These are phyloP conservation scores for Cyphomyrus plagiostoma DNA, from an alignment of 2,113 vertebrate species.

Conservation along the genomic window DNA sequence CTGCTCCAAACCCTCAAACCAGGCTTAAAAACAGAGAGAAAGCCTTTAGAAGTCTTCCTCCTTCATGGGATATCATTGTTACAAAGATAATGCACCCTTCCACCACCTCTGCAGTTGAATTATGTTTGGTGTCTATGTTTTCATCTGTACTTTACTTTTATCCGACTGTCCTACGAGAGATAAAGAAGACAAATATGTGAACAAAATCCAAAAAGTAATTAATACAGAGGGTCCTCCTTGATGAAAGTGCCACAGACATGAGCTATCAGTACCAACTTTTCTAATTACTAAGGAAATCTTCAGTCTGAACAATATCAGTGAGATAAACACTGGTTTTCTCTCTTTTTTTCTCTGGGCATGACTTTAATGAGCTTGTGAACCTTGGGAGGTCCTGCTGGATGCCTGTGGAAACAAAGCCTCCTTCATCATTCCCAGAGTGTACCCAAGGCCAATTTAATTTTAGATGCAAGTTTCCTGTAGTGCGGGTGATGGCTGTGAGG, in stretches of 20 bases:
- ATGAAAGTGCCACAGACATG: background rate
- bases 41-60: background rate
- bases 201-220: background rate
- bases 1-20: background rate
- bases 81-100: slow-evolving; percentile 19
- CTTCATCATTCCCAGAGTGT: background rate
- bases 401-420: background rate
- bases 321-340: slow-evolving; percentile 1
- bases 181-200: slow-evolving; percentile 4
- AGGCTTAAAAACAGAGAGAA: slow-evolving; percentile 14
- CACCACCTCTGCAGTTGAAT: background rate
- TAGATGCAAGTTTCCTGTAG: background rate
- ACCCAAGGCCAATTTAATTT: background rate
- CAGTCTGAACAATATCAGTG: background rate
- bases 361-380: background rate
- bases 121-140: background rate
- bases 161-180: background rate
- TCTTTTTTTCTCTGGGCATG: background rate
- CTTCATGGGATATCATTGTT: background rate
- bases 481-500: background rate
- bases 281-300: slow-evolving; percentile 5
- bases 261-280: background rate
- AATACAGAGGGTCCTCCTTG: background rate
- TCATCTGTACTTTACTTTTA: background rate
- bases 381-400: slow-evolving; percentile 1